Evolutionary conservation across 2,113 vertebrate species (phyloP).

Genomic region (Arothron firmamentum): DNA sequence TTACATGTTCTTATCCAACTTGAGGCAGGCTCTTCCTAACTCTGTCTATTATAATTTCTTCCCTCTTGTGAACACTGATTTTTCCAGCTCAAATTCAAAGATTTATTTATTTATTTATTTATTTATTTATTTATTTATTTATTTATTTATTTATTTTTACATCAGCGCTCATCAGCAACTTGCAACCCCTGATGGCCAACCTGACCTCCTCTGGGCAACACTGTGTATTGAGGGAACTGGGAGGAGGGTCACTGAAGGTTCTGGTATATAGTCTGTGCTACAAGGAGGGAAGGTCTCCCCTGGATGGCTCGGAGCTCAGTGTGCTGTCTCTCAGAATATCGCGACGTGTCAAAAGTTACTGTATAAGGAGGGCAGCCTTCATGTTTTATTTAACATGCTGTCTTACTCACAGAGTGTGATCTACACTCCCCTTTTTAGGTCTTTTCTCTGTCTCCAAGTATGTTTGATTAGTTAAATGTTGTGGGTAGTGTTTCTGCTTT

Average conservation of each 20-base stretch:
- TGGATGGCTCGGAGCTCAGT: conserved; percentile 34
- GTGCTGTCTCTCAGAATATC: conserved; percentile 63
- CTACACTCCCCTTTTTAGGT: not conserved
- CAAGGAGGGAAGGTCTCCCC: conserved; percentile 42
- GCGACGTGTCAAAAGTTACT: conserved; percentile 57
- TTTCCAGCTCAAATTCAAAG: conserved; percentile 18
- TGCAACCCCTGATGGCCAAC: conserved; percentile 21
- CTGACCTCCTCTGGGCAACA: conserved; percentile 19
- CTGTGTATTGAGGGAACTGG: conserved; percentile 17
- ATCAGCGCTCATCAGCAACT: conserved; percentile 26
- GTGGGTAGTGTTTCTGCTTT: not conserved
- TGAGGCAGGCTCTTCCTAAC: conserved; percentile 42
- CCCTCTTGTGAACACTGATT: conserved; percentile 14
- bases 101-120: not conserved
- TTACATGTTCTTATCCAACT: conserved; percentile 62
- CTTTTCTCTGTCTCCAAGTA: conserved; percentile 7
- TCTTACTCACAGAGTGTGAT: conserved; percentile 53
- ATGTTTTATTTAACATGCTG: conserved; percentile 71
- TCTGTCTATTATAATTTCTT: conserved; percentile 9
- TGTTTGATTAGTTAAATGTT: conserved; percentile 38
- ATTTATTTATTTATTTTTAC: not conserved
- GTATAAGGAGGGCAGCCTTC: conserved; percentile 53
- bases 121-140: not conserved
- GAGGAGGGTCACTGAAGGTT: conserved; percentile 38
- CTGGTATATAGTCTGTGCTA: conserved; percentile 37